Evolutionary conservation across 2,888 invertebrate genomes (phyloP).

Genomic region (Oxytorus armatus): DNA sequence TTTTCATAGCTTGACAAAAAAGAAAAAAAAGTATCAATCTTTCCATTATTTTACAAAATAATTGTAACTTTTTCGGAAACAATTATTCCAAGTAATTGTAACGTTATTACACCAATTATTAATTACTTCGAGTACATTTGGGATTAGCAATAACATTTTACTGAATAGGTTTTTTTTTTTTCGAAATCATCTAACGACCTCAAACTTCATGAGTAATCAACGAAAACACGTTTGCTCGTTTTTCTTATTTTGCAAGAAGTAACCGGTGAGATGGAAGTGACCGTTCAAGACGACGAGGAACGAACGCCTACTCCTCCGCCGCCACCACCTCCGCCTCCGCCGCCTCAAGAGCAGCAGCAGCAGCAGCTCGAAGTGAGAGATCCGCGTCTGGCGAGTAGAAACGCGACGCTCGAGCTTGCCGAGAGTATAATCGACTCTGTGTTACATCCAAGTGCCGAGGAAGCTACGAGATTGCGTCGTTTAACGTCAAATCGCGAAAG

Average conservation of each 20-base stretch:
- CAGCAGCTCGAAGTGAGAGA: conserved; percentile 70
- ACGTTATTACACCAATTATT: no score
- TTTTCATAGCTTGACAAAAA: no score
- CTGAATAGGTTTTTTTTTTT: no score
- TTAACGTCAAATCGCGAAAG: conserved; percentile 57
- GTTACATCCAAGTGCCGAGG: conserved; percentile 79
- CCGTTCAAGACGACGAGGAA: conserved; percentile 81
- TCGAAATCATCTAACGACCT: no score
- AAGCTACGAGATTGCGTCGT: conserved; percentile 77
- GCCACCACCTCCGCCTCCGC: conserved; percentile 39
- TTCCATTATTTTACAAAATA: no score
- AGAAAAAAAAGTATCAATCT: no score
- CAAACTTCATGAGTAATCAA: no score
- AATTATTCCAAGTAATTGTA: no score
- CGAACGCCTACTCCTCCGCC: conserved; percentile 70
- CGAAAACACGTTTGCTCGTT: neutral
- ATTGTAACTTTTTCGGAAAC: no score
- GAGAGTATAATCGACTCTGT: conserved; percentile 85
- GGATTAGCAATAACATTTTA: no score
- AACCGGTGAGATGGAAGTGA: conserved; percentile 83
- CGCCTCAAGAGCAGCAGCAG: conserved; percentile 48
- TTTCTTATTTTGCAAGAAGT: conserved; percentile 71
- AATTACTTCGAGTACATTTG: no score
- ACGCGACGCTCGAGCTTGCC: conserved; percentile 81
- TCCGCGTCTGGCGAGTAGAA: conserved; percentile 75